Conservation (phyloP, 2,888 invertebrate species). For the Phengaris arion region DNA sequence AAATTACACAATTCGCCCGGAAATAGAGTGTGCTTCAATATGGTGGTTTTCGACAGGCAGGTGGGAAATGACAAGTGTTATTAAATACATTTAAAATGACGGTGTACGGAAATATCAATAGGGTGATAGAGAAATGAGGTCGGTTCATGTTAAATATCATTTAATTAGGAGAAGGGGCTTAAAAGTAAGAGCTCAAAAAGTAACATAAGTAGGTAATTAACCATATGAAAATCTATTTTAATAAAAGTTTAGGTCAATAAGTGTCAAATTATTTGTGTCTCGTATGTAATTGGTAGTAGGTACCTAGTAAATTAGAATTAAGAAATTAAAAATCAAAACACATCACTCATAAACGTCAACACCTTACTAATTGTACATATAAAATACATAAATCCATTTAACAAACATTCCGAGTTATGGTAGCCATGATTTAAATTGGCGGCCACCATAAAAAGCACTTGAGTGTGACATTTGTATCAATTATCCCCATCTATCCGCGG, state of each 20-base stretch:
- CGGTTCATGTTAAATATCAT: neutral
- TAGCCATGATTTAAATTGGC: constrained; percentile 25
- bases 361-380: neutral
- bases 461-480: constrained; percentile 60
- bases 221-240: neutral
- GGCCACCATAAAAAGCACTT: constrained; percentile 34
- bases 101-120: constrained; percentile 1
- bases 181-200: neutral
- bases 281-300: neutral
- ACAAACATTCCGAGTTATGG: constrained; percentile 11
- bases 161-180: neutral
- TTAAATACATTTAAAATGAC: constrained; percentile 52
- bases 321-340: neutral
- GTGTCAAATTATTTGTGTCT: neutral
- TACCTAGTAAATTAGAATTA: neutral
- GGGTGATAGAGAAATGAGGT: constrained; percentile 2
- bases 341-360: neutral
- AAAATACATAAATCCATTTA: constrained; percentile 12
- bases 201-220: neutral
- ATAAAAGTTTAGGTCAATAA: neutral
- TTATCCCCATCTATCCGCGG: constrained; percentile 53
- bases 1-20: constrained; percentile 53
- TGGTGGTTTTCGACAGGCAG: constrained; percentile 55
- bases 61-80: constrained; percentile 60
- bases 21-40: constrained; percentile 53